These are phyloP conservation scores for Malurus leucopterus DNA, from an alignment of 2,797 vertebrate species.

Conservation along the genomic window DNA sequence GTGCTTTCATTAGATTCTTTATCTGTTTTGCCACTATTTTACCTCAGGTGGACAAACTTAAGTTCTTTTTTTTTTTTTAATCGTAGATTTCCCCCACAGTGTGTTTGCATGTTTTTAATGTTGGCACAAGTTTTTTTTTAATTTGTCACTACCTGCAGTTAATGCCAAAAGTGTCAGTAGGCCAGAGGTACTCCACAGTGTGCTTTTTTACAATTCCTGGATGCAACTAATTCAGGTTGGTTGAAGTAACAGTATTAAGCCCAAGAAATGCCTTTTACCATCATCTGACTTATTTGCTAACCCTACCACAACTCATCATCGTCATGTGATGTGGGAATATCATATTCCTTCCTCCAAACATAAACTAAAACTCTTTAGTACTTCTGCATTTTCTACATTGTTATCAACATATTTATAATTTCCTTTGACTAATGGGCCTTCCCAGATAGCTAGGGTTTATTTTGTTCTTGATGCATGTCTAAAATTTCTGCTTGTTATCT, in stretches of 20 bases:
- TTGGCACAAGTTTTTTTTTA: neutral
- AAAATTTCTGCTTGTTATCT: neutral
- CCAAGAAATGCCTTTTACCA: neutral
- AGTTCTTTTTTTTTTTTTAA: neutral
- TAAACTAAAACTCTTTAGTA: neutral
- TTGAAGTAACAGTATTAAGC: neutral
- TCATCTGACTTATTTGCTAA: conserved; percentile 20
- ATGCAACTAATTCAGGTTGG: neutral
- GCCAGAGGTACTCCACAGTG: neutral
- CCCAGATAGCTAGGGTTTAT: neutral
- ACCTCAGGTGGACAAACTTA: neutral
- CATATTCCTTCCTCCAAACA: conserved; percentile 6
- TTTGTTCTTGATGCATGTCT: neutral
- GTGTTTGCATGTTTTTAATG: neutral
- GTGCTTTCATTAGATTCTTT: neutral
- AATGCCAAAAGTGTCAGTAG: neutral
- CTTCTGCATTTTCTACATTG: conserved; percentile 30
- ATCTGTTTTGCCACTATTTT: neutral
- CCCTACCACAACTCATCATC: neutral
- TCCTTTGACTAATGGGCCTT: neutral
- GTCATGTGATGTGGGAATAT: conserved; percentile 6
- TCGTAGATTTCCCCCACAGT: neutral
- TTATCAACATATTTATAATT: neutral
- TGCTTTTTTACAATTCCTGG: neutral
- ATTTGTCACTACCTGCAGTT: neutral